Evolutionary conservation across 2,113 vertebrate species (phyloP).

Genomic region (Zootoca vivipara): DNA sequence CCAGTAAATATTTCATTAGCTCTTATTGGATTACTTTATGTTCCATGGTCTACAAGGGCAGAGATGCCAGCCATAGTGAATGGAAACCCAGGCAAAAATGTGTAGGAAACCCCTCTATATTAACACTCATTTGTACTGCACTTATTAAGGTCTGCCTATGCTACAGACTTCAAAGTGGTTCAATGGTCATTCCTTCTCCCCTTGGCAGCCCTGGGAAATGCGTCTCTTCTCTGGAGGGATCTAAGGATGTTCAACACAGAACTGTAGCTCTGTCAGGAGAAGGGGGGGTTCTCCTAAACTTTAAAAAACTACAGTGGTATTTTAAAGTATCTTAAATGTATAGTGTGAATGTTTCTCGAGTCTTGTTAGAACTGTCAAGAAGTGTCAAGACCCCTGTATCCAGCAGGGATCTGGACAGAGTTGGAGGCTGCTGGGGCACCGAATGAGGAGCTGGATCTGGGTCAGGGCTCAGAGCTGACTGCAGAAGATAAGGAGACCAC

Average conservation of each 20-base stretch:
- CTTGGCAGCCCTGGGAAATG: background rate
- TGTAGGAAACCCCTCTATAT: background rate
- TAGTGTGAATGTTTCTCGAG: too few relatives aligned
- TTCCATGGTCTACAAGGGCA: background rate
- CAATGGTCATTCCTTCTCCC: background rate
- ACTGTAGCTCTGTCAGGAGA: background rate
- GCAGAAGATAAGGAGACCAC: too few relatives aligned
- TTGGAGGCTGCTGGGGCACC: too few relatives aligned
- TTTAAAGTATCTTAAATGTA: too few relatives aligned
- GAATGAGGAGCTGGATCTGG: too few relatives aligned
- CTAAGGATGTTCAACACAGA: background rate
- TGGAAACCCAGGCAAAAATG: background rate
- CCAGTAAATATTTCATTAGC: constrained; percentile 55
- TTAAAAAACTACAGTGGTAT: too few relatives aligned
- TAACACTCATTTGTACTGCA: background rate
- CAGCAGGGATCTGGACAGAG: too few relatives aligned
- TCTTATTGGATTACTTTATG: constrained; percentile 42
- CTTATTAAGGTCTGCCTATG: too few relatives aligned
- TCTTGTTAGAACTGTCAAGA: too few relatives aligned
- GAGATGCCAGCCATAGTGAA: background rate
- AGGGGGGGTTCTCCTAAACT: too few relatives aligned
- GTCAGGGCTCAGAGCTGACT: too few relatives aligned
- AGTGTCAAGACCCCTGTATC: too few relatives aligned
- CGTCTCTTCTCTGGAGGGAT: background rate
- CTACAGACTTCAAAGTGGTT: background rate